Evolutionary conservation across 2,797 vertebrate species (phyloP).

Genomic region (Artibeus lituratus): DNA sequence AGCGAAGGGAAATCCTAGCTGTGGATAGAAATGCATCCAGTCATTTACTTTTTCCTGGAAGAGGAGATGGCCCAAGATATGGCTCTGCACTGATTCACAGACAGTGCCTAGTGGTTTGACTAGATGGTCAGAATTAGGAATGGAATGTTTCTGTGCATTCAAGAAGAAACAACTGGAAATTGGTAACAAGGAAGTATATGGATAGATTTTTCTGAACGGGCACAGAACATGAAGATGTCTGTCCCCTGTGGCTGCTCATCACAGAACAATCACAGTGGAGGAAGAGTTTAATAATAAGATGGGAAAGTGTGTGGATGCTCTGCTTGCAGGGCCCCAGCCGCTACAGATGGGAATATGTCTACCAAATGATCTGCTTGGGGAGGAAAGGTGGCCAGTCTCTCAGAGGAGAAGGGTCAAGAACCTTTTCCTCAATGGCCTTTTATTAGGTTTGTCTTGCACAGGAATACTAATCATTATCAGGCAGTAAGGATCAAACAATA

Average conservation of each 20-base stretch:
- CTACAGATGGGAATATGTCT: no score
- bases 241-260: neutral
- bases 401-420: no score
- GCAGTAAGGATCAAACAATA: no score
- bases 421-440: no score
- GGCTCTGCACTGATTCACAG: neutral
- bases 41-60: slow-evolving; percentile 15
- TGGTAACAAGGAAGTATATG: neutral
- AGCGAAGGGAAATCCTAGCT: neutral
- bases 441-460: no score
- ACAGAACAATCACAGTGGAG: neutral
- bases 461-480: no score
- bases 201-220: neutral
- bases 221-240: neutral
- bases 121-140: neutral
- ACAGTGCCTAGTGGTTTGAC: neutral
- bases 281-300: neutral
- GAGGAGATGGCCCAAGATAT: neutral
- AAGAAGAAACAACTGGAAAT: neutral
- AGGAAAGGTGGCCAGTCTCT: no score
- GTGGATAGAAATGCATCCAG: neutral
- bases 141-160: neutral
- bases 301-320: neutral
- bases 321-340: no score
- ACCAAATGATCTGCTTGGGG: no score